Conservation (phyloP, 2,888 invertebrate species). For the Brachypalpus laphriformis region DNA sequence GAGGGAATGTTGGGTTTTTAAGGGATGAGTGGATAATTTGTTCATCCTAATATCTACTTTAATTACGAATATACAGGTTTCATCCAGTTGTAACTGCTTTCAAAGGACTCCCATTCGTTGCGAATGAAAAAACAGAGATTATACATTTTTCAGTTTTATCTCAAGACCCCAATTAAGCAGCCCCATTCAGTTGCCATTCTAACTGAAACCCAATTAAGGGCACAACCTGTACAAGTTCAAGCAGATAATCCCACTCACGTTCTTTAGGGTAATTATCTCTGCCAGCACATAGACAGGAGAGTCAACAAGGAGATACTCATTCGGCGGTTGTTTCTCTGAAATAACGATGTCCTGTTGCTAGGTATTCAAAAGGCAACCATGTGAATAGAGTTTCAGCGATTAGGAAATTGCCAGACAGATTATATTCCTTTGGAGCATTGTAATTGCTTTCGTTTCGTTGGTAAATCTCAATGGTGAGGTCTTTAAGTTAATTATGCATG, state of each 20-base stretch:
- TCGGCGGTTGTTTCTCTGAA: neutral
- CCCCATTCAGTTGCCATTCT: neutral
- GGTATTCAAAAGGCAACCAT: conserved; percentile 29
- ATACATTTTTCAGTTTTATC: neutral
- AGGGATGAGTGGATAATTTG: neutral
- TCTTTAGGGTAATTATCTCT: conserved; percentile 1
- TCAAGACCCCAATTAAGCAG: neutral
- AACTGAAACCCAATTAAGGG: neutral
- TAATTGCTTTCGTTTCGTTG: conserved; percentile 36
- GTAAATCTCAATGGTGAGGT: neutral
- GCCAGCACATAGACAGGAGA: neutral
- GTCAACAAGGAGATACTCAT: neutral
- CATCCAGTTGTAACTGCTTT: neutral
- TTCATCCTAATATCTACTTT: too few relatives aligned
- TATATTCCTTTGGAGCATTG: conserved; percentile 24
- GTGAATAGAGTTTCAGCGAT: conserved; percentile 17
- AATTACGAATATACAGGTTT: too few relatives aligned
- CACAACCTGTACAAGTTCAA: neutral
- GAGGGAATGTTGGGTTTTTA: too few relatives aligned
- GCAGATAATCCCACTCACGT: conserved; percentile 1
- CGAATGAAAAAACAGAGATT: neutral
- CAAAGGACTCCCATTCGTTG: neutral
- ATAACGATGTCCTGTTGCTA: conserved; percentile 16
- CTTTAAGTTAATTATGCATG: conserved; percentile 25
- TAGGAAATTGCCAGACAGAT: conserved; percentile 33